These are phyloP conservation scores for Ictidomys tridecemlineatus DNA, from an alignment of 2,113 vertebrate genomes.

Conservation along the genomic window DNA sequence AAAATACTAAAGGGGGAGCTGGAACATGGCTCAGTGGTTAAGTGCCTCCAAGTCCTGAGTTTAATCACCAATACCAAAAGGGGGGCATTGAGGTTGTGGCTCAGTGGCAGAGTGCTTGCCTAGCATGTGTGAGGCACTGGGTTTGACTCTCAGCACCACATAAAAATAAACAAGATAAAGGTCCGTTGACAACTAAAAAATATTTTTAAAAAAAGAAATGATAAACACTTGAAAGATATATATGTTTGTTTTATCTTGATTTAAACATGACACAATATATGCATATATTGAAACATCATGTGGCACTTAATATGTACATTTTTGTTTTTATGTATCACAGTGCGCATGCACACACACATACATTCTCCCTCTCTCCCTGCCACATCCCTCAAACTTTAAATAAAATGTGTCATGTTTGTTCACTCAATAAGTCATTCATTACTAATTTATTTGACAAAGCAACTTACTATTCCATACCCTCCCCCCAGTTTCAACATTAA, in stretches of 20 bases:
- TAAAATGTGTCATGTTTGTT: conserved; percentile 22
- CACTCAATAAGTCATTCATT: conserved; percentile 45
- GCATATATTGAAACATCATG: not conserved
- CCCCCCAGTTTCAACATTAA: not conserved
- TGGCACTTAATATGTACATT: not conserved
- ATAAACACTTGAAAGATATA: not conserved
- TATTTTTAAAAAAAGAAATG: no score
- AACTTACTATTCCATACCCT: not conserved
- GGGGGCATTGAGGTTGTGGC: no score
- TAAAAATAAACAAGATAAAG: no score
- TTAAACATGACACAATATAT: not conserved
- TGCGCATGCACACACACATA: not conserved
- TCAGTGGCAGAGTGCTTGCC: no score
- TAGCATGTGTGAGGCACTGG: no score
- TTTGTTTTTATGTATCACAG: not conserved
- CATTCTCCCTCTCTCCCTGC: not conserved
- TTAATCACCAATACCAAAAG: no score
- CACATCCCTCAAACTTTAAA: not conserved
- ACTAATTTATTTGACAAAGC: not conserved
- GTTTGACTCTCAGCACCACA: no score
- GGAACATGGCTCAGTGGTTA: no score
- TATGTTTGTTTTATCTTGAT: not conserved
- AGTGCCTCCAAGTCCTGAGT: no score
- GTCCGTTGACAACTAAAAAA: no score
- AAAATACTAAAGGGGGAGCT: no score